Evolutionary conservation across 2,888 invertebrate species (phyloP), one percentile per base, ranked within the genome.

Genomic region (Gastrophysa polygoni): DNA sequence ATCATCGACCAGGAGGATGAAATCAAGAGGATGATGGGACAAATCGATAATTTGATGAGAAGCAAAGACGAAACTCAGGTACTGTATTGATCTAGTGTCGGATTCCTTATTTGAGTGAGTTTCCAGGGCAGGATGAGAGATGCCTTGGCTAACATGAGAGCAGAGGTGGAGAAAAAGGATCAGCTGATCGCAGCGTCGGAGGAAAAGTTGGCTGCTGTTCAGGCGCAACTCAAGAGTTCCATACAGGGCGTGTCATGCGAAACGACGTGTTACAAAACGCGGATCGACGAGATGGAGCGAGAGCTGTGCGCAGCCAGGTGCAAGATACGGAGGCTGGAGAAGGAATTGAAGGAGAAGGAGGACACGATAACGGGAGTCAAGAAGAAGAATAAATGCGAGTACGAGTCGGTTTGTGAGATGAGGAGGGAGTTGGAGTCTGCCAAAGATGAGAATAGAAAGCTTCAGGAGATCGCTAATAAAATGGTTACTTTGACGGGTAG

Each of bases 1-100:
- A 80, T 84, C 17, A 83, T 85, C 76, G 86, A 86, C 65, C 85
- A 85, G 77, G 86, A 84, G 57, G 83, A 84, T 69, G 86, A 87
- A 80, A 86, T 87, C 38, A 85, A 82, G 75, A 82, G 81, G 68
- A 77, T 86, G 52, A 81, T 84, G 0, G 49, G 73, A 46, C 85
- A 87, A 77, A 82, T 86, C 44, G 85, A 86, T 68, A 79, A 77
- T 66, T 71, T 86, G 58, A 78, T 76, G 4, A 68, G 73, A 34
- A 74, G 74, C 32, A 71, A 76, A 44, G 78, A 78, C 47, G 71
- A 75, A 51, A 72, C 77, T 59, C 79, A 81, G 77, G 77, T 79
- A 75, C 11, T 32, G 17, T 17, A 6, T 38, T 38, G 5, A 38
- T 38, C 38, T 38, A 14, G 4, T 38, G 2, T 3, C 3, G 3